Percentiles rank a stretch among this genome's conserved stretches.
Conservation (phyloP, 2,888 invertebrate genomes). For the Scaptomyza parva region DNA sequence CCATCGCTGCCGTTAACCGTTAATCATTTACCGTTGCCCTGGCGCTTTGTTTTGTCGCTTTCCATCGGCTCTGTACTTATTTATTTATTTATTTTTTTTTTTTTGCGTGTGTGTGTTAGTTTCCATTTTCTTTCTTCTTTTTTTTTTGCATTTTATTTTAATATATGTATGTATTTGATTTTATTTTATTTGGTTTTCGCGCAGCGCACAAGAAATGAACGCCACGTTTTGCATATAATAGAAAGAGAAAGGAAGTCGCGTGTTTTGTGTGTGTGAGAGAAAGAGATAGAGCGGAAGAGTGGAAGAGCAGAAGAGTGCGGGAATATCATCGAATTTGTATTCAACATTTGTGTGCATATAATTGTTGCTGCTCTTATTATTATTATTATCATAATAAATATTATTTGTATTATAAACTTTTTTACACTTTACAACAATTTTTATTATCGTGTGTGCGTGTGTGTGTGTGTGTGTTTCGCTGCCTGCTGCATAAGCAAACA, state of each 20-base stretch:
- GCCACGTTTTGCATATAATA: conserved; percentile 61
- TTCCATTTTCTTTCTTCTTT: conserved; percentile 25
- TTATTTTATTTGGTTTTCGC: conserved; percentile 1
- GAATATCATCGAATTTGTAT: conserved; percentile 11
- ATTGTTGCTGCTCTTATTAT: conserved; percentile 9
- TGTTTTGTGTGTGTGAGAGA: conserved; percentile 18
- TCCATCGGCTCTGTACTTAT: conserved; percentile 1
- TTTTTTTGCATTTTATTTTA: conserved; percentile 32
- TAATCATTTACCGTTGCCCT: conserved; percentile 20
- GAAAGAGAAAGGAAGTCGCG: conserved; percentile 32
- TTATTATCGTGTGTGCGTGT: too few relatives aligned
- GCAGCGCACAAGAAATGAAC: conserved; percentile 62
- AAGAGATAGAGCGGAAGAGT: conserved; percentile 12
- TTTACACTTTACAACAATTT: conserved; percentile 36
- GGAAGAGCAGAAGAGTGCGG: conserved; percentile 11
- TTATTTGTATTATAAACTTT: conserved; percentile 20
- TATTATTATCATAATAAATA: neutral
- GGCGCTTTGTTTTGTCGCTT: conserved; percentile 12
- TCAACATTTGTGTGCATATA: conserved; percentile 44
- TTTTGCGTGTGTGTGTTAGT: neutral
- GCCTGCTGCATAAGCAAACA: conserved; percentile 78
- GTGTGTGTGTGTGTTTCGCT: conserved; percentile 49
- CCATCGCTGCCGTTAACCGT: conserved; percentile 18
- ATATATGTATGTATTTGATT: neutral
- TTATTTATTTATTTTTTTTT: neutral